phyloP scores from a whole-genome alignment of 2,888 invertebrate species.

The Ligdia adustata region DNA sequence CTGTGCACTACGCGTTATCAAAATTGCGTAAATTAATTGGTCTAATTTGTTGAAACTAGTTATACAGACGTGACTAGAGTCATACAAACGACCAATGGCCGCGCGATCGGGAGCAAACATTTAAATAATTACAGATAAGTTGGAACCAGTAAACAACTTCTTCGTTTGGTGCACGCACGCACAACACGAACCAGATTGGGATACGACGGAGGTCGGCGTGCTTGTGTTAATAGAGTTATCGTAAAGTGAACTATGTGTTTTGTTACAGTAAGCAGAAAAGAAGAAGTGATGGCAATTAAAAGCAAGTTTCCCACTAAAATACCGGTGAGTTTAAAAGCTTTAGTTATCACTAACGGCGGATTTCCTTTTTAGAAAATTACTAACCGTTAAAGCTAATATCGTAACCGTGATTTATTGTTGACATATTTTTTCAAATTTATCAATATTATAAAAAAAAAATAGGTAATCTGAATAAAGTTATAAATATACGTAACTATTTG shows the following conservation, averaged over 20 bases:
- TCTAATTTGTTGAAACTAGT: conserved; percentile 42
- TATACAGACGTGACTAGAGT: conserved; percentile 47
- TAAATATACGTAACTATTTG: conserved; percentile 24
- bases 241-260: conserved; percentile 27
- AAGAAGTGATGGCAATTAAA: conserved; percentile 91
- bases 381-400: too few species aligned
- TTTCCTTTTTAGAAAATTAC: too few species aligned
- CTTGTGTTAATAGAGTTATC: conserved; percentile 15
- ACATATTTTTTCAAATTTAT: too few species aligned
- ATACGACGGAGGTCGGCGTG: conserved; percentile 6
- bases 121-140: conserved; percentile 3
- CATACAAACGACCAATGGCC: conserved; percentile 29
- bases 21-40: conserved; percentile 52
- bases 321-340: conserved; percentile 84
- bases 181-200: conserved; percentile 28
- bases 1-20: conserved; percentile 48
- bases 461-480: neutral
- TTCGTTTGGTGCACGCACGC: neutral
- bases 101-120: conserved; percentile 15
- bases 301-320: conserved; percentile 91
- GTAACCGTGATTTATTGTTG: too few species aligned
- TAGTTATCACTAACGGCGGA: too few species aligned
- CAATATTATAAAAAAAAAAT: too few species aligned
- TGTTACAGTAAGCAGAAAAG: conserved; percentile 86
- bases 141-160: conserved; percentile 12